A percentile compares a stretch with the other conserved stretches of the same genome.
Evolutionary conservation across 2,797 vertebrate genomes (phyloP).

Genomic region (Cygnus olor): DNA sequence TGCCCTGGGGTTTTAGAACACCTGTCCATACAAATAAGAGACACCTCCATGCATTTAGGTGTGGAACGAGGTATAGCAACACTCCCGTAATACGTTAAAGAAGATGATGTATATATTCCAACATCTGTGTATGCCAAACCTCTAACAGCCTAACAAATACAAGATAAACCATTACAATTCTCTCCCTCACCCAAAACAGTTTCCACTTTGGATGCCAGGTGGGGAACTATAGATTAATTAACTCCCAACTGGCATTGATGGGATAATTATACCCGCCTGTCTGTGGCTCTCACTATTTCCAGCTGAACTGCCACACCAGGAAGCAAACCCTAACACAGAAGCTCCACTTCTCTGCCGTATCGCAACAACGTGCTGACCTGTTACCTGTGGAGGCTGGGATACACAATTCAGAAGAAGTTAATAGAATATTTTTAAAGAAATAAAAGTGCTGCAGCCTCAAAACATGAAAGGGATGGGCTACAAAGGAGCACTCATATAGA

Average conservation of each 20-base stretch:
- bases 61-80: not conserved
- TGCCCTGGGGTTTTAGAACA: slow-evolving; percentile 25
- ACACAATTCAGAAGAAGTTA: slow-evolving; percentile 28
- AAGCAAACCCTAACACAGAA: slow-evolving; percentile 1
- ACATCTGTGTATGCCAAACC: slow-evolving; percentile 34
- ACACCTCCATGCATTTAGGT: not conserved
- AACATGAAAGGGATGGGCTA: slow-evolving; percentile 66
- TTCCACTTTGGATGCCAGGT: slow-evolving; percentile 57
- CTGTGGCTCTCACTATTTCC: slow-evolving; percentile 49
- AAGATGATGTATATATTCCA: not conserved
- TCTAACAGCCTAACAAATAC: not conserved
- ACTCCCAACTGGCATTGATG: slow-evolving; percentile 55
- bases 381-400: slow-evolving; percentile 7
- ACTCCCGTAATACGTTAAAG: not conserved
- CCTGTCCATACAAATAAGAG: not conserved
- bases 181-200: slow-evolving; percentile 38
- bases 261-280: slow-evolving; percentile 44
- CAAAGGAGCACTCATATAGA: slow-evolving; percentile 52
- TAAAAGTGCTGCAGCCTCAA: slow-evolving; percentile 52
- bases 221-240: slow-evolving; percentile 71
- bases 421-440: slow-evolving; percentile 64
- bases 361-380: slow-evolving; percentile 23
- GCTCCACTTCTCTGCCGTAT: not conserved
- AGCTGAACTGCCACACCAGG: slow-evolving; percentile 23
- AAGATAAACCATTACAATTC: slow-evolving; percentile 34